Base-by-base conservation (phyloP, 1,140 invertebrate genomes). In the Steinernema feltiae region DNA sequence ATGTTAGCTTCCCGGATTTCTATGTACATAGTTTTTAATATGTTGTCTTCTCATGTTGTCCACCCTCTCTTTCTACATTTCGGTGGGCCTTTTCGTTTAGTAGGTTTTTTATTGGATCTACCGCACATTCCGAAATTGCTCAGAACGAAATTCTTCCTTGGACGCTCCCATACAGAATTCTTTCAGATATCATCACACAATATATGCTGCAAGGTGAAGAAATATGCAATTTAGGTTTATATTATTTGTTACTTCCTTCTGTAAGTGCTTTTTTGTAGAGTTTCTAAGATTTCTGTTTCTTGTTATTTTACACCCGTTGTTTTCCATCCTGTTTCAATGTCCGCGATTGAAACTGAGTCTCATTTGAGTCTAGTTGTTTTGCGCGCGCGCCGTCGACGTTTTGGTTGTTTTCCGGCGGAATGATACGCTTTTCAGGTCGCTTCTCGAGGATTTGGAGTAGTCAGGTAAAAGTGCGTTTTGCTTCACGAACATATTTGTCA, bases 151-250 rank as follows among this genome's bases (percentile, higher is more conserved):
- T 63, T 15, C 7, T n/a, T 15, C 53, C 53, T 27, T 63, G 24
- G 53, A 63, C 24, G 15, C 53, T 12, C 35, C 35, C 35, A 7
- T 41, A 41, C 7, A 41, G 35, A 41, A 41, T 41, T n/a, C 15
- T 63, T 27, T 21, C 53, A 63, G 24, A n/a, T 27, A 27, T 63
- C 53, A 63, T n/a, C 7, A 15, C 3, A 3, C 12, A 63, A 63
- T 17, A 3, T 63, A 15, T 63, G 53, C 53, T 17, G 24, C 15
- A 63, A 17, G 15, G 15, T 27, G 15, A n/a, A 27, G 7, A 7
- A 7, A 63, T n/a, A 27, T 63, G 53, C 53, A n/a, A n/a, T 63
- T 27, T 63, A 63, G 53, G 53, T 63, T 63, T 63, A 3, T 63
- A 63, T 63, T 27, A 21, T 63, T 63, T 27, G 15, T 63, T 63